A percentile compares a stretch with the other conserved stretches of the same genome.
These are phyloP conservation scores for Crotalus viridis DNA, from an alignment of 2,113 vertebrate genomes.

Conservation along the genomic window DNA sequence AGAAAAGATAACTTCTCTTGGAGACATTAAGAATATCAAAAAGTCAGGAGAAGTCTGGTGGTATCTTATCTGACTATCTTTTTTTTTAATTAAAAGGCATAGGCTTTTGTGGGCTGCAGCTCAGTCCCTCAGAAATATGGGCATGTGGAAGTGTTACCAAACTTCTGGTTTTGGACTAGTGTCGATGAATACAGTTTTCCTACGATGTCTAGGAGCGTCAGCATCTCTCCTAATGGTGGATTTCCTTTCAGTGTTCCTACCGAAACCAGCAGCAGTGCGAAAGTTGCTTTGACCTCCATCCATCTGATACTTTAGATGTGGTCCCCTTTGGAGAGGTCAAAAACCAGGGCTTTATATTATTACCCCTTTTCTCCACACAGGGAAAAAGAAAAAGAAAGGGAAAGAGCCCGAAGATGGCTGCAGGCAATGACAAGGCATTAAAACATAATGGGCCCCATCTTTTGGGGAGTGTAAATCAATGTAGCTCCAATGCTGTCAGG, in stretches of 20 bases:
- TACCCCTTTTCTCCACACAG: not conserved
- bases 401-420: not conserved
- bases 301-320: not conserved
- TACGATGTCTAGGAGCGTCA: not conserved
- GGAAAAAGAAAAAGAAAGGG: not conserved
- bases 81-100: not conserved
- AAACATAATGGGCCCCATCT: conserved; percentile 22
- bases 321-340: not conserved
- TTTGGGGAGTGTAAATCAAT: conserved; percentile 20
- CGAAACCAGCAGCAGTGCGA: not conserved
- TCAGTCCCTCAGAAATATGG: not conserved
- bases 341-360: not conserved
- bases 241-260: not conserved
- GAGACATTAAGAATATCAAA: accelerated
- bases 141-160: not conserved
- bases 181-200: not conserved
- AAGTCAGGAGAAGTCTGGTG: not conserved
- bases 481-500: not conserved
- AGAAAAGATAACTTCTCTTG: not conserved
- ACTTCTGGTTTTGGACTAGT: not conserved
- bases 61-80: not conserved
- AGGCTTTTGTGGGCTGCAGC: not conserved
- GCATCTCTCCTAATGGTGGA: not conserved
- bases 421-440: conserved; percentile 30
- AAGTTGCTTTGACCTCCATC: not conserved